A percentile compares a stretch with the other conserved stretches of the same genome.
Conservation (phyloP, 2,888 invertebrate species). For the Polydrusus pterygomalis region DNA sequence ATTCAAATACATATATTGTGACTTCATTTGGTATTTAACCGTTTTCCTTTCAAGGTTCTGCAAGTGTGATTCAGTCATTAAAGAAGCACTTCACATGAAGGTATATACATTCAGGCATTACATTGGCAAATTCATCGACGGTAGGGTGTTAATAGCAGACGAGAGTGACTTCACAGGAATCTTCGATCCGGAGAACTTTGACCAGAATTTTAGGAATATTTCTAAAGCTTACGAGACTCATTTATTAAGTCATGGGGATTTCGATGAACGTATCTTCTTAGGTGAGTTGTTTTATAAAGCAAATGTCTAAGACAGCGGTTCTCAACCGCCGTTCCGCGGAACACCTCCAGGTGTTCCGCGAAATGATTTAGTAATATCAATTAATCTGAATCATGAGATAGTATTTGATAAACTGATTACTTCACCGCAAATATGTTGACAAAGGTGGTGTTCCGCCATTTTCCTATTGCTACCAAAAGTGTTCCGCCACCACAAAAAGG, state of each 20-base stretch:
- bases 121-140: slow-evolving; percentile 84
- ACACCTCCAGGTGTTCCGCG: too few relatives aligned
- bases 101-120: slow-evolving; percentile 90
- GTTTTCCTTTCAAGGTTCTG: slow-evolving; percentile 41
- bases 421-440: too few relatives aligned
- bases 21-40: too few relatives aligned
- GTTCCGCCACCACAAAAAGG: too few relatives aligned
- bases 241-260: slow-evolving; percentile 92
- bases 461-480: too few relatives aligned
- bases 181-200: slow-evolving; percentile 86
- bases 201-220: slow-evolving; percentile 88
- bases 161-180: slow-evolving; percentile 82
- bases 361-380: too few relatives aligned
- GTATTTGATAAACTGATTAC: too few relatives aligned
- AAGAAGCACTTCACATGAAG: slow-evolving; percentile 93
- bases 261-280: slow-evolving; percentile 97
- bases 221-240: slow-evolving; percentile 93
- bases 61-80: slow-evolving; percentile 77
- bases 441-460: too few relatives aligned
- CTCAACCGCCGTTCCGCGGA: too few relatives aligned
- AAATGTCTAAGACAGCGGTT: slow-evolving; percentile 14
- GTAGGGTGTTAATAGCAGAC: slow-evolving; percentile 85
- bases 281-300: slow-evolving; percentile 74
- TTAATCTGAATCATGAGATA: too few relatives aligned
- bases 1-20: too few relatives aligned